These are phyloP conservation scores for Pogonomyrmex californicus DNA, from an alignment of 1,140 invertebrate species.

Conservation along the genomic window DNA sequence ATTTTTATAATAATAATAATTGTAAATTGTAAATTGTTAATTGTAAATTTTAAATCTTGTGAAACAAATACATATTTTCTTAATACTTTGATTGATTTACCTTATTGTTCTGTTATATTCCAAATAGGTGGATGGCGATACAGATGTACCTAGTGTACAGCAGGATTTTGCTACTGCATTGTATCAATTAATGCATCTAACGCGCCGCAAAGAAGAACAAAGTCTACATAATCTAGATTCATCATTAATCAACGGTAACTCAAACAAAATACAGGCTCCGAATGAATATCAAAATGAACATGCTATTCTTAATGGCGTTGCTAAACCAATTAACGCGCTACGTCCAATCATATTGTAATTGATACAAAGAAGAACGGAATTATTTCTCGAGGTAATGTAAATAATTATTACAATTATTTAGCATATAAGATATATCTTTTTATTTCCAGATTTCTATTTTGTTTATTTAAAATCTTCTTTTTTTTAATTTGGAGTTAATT, in stretches of 20 bases:
- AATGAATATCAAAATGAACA: constrained; percentile 78
- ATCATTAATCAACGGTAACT: constrained; percentile 7
- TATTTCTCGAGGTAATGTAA: constrained; percentile 61
- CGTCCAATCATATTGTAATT: constrained; percentile 35
- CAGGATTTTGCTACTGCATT: constrained; percentile 91
- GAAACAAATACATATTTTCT: too few species aligned
- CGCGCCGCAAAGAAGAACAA: constrained; percentile 83
- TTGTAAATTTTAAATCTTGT: too few species aligned
- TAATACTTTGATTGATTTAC: too few species aligned
- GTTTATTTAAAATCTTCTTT: neutral
- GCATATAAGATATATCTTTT: neutral
- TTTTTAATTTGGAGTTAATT: neutral
- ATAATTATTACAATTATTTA: neutral
- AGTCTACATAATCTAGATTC: constrained; percentile 66
- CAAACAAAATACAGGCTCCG: constrained; percentile 71
- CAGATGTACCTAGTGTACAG: constrained; percentile 91
- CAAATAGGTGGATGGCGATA: constrained; percentile 92
- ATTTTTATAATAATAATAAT: too few species aligned
- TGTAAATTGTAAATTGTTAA: too few species aligned
- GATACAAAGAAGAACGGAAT: constrained; percentile 66
- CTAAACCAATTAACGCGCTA: constrained; percentile 76
- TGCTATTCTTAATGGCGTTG: constrained; percentile 80
- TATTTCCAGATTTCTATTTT: neutral
- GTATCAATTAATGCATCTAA: constrained; percentile 89
- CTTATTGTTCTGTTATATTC: neutral